Evolutionary conservation across 2,797 vertebrate species (phyloP).

Genomic region (Hafferia zeledoni): DNA sequence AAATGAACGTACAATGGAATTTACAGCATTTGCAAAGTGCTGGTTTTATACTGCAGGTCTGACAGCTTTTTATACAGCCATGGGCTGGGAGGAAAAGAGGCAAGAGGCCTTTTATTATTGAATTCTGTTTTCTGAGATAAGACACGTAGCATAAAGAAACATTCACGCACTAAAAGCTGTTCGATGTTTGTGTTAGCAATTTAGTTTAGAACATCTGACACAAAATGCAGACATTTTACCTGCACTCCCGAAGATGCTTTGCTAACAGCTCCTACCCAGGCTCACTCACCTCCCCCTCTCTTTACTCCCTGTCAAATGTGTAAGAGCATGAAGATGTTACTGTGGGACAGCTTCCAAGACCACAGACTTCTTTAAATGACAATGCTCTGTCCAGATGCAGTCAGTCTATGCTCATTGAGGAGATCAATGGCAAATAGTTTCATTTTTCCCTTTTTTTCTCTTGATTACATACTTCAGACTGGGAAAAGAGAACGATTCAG

Average conservation of each 20-base stretch:
- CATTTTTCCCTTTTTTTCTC: neutral
- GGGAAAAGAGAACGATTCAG: neutral
- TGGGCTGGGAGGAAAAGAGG: neutral
- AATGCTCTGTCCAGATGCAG: neutral
- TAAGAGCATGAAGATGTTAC: neutral
- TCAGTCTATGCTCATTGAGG: neutral
- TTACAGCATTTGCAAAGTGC: neutral
- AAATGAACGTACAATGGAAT: neutral
- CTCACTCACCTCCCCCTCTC: neutral
- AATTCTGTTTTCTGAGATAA: constrained; percentile 13
- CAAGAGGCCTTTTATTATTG: neutral
- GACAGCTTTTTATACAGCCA: neutral
- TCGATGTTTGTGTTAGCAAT: neutral
- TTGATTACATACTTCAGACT: neutral
- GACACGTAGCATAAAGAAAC: neutral
- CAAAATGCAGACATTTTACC: neutral
- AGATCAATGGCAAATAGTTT: neutral
- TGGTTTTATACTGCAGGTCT: neutral
- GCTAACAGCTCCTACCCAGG: neutral
- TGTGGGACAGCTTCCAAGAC: neutral
- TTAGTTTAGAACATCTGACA: constrained; percentile 14
- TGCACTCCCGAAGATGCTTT: neutral
- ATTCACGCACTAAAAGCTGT: constrained; percentile 13
- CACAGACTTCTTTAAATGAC: neutral
- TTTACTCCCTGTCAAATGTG: neutral